phyloP scores from a whole-genome alignment of 2,113 vertebrate species.

The Calypte anna region DNA sequence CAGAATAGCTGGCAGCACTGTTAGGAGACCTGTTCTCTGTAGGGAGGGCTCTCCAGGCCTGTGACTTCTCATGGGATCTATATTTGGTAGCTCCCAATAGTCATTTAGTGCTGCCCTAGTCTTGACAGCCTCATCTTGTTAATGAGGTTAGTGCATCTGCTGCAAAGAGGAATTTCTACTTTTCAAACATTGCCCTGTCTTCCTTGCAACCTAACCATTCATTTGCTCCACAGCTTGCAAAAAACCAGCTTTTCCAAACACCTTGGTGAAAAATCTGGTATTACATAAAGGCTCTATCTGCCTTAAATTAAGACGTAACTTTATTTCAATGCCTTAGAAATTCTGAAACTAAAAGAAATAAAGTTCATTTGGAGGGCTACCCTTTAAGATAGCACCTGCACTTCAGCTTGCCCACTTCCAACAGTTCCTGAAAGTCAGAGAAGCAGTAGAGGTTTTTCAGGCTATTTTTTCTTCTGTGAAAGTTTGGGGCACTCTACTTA shows the following conservation, averaged over 20 bases:
- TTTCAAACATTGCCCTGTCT: neutral
- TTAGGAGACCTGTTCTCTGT: neutral
- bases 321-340: neutral
- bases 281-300: neutral
- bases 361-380: neutral
- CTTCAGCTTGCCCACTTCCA: neutral
- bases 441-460: neutral
- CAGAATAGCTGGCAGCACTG: neutral
- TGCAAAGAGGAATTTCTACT: neutral
- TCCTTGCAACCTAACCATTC: neutral
- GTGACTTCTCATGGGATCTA: neutral
- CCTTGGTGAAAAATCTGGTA: neutral
- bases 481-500: neutral
- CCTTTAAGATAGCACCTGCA: neutral
- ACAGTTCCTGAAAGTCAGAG: neutral
- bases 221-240: neutral
- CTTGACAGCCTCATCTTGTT: neutral
- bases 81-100: neutral
- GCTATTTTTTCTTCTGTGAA: neutral
- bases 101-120: neutral
- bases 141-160: neutral
- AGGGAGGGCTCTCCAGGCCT: neutral
- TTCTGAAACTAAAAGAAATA: neutral
- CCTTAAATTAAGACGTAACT: neutral
- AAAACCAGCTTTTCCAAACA: neutral